Evolutionary conservation across 2,888 invertebrate genomes (phyloP), one percentile per base, ranked within the genome.

Genomic region (Empis stercorea): DNA sequence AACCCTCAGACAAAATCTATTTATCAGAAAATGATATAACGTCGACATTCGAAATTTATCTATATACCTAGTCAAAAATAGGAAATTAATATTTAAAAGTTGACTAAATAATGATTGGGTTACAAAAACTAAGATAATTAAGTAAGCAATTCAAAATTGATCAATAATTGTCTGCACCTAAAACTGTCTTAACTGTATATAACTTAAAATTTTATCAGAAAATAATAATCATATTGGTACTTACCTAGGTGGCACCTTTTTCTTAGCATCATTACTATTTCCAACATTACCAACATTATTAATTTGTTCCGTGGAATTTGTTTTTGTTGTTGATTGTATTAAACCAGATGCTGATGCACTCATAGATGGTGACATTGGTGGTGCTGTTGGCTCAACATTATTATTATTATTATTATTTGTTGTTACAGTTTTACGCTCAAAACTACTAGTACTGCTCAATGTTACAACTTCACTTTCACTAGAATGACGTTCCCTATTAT

Each of bases 161-260:
- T n/a, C n/a, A n/a, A n/a, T n/a, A n/a, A n/a, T n/a, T n/a, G n/a
- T n/a, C n/a, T n/a, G n/a, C n/a, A n/a, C n/a, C n/a, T n/a, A n/a
- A n/a, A n/a, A n/a, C n/a, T n/a, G n/a, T n/a, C n/a, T n/a, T n/a
- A n/a, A n/a, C n/a, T n/a, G n/a, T n/a, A n/a, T n/a, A n/a, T n/a
- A n/a, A n/a, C n/a, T n/a, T n/a, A 34, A n/a, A n/a, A 34, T n/a
- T n/a, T 34, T 34, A 20, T 13, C 11, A 13, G 32, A 7, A n/a
- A 34, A 34, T 34, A 13, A 5, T n/a, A 34, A 34, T 34, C 13
- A 6, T n/a, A 32, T 3, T 13, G 32, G 10, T 40, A 59, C 71
- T 70, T 60, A 79, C 78, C 77, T 77, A 52, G 79, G 79, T 59
- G 79, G 79, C 55, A 79, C 76, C 73, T 77, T 79, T 64, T 76